These are phyloP conservation scores for Rallus crepitans DNA, from an alignment of 2,797 vertebrate species.

Conservation along the genomic window DNA sequence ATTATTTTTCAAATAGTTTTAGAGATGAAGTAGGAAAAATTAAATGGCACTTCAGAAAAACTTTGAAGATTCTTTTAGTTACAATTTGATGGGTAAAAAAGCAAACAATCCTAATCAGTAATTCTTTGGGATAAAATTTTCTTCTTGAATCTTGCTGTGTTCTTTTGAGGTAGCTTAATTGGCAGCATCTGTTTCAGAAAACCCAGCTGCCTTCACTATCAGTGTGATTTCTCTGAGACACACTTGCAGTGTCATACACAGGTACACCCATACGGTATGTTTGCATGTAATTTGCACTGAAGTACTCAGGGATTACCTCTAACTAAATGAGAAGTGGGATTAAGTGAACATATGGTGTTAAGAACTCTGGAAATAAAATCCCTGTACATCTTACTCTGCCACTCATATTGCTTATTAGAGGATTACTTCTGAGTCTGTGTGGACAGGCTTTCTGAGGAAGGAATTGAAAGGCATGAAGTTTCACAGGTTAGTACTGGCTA, in stretches of 20 bases:
- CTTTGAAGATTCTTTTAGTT: not conserved
- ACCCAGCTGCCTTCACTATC: not conserved
- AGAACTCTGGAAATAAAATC: conserved; percentile 67
- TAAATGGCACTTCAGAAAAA: not conserved
- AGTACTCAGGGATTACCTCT: conserved; percentile 38
- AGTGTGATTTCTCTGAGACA: not conserved
- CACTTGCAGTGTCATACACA: not conserved
- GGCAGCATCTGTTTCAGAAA: not conserved
- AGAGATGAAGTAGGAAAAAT: not conserved
- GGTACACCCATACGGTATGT: not conserved
- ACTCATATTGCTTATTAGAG: conserved; percentile 46
- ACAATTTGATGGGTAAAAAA: conserved; percentile 11
- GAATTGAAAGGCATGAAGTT: not conserved
- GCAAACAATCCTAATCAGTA: not conserved
- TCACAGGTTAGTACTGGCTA: not conserved
- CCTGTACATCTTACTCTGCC: conserved; percentile 14
- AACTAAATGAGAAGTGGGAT: conserved; percentile 56
- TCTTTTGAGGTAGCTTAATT: not conserved
- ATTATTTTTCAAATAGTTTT: not conserved
- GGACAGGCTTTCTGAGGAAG: conserved; percentile 16
- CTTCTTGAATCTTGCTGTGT: not conserved
- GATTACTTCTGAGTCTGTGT: conserved; percentile 38
- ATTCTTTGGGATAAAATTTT: not conserved
- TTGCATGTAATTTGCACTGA: conserved; percentile 22
- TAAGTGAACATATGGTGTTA: conserved; percentile 59